Evolutionary conservation across 2,888 invertebrate species (phyloP).

Genomic region (Lycocerus yunnanus): DNA sequence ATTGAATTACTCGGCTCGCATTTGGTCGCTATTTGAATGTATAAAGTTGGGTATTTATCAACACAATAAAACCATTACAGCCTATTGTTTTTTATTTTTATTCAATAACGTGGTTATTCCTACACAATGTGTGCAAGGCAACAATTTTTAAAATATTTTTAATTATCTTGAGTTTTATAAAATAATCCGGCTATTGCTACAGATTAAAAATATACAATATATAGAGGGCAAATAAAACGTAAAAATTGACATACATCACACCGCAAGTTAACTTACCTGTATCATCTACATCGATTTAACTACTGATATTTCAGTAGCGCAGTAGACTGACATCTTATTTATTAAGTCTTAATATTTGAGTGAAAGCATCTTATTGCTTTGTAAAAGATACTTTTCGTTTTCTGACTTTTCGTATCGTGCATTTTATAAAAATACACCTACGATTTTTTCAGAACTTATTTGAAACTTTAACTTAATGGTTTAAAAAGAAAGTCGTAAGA

Average conservation of each 20-base stretch:
- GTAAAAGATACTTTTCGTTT: neutral
- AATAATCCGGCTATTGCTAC: neutral
- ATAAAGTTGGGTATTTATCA: slow-evolving; percentile 36
- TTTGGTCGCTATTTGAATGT: slow-evolving; percentile 37
- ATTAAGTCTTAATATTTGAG: neutral
- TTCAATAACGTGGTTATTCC: neutral
- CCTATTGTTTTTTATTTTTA: neutral
- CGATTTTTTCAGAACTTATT: too few relatives aligned
- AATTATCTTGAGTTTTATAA: too few relatives aligned
- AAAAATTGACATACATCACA: neutral
- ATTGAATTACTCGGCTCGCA: slow-evolving; percentile 38
- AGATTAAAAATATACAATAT: neutral
- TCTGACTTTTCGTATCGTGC: too few relatives aligned
- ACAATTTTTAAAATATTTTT: neutral
- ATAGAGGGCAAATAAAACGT: neutral
- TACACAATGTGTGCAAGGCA: neutral
- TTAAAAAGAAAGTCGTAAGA: neutral
- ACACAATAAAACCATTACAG: neutral
- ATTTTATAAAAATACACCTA: too few relatives aligned
- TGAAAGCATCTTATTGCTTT: neutral
- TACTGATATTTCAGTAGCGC: neutral
- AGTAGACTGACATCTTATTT: neutral
- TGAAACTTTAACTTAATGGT: neutral
- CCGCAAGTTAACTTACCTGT: neutral
- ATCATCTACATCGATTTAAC: neutral